A percentile compares a stretch with the other conserved stretches of the same genome.
Conservation (phyloP, 1,140 invertebrate genomes). For the Cyrtorhinus lividipennis region DNA sequence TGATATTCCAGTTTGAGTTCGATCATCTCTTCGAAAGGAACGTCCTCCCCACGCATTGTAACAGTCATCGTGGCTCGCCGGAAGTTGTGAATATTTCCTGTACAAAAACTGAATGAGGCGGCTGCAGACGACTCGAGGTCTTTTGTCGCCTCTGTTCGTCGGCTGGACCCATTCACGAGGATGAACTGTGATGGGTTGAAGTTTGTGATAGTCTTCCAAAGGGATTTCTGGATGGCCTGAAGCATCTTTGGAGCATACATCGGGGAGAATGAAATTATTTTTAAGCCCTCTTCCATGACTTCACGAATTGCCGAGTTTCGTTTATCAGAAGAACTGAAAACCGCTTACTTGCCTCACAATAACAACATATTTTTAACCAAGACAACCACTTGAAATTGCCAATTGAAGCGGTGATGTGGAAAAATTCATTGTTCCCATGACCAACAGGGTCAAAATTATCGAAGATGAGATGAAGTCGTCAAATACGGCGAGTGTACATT, state of each 20-base stretch:
- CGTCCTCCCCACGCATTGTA: neutral
- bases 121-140: neutral
- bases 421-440: too few species aligned
- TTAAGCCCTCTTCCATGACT: too few species aligned
- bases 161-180: neutral
- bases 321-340: too few species aligned
- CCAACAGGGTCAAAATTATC: too few species aligned
- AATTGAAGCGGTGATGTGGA: too few species aligned
- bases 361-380: too few species aligned
- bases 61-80: neutral
- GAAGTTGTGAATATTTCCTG: neutral
- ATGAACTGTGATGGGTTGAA: neutral
- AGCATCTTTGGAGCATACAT: neutral
- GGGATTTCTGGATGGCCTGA: neutral
- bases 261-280: too few species aligned
- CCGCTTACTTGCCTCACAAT: too few species aligned
- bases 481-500: too few species aligned
- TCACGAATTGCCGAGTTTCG: too few species aligned
- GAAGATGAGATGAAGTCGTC: too few species aligned
- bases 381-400: too few species aligned
- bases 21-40: neutral
- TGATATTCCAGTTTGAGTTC: neutral
- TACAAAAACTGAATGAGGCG: neutral
- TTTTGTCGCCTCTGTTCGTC: neutral
- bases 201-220: neutral